These are phyloP conservation scores for Plagodis dolabraria DNA, from an alignment of 2,888 invertebrate genomes.

Conservation along the genomic window DNA sequence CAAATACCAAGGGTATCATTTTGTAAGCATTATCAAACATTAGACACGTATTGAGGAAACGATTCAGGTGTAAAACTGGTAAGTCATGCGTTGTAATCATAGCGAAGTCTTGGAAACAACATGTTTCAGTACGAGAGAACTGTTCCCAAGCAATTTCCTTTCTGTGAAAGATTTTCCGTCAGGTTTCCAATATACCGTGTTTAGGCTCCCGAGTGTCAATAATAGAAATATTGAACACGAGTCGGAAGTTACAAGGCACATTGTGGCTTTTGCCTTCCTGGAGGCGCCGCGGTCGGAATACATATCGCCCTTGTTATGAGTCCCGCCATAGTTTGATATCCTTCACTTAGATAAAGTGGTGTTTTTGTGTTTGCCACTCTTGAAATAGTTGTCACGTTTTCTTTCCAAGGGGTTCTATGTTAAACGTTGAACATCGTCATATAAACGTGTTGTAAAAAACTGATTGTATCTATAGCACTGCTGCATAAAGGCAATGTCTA, in stretches of 20 bases:
- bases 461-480: constrained; percentile 32
- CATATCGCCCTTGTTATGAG: constrained; percentile 58
- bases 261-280: constrained; percentile 77
- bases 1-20: constrained; percentile 29
- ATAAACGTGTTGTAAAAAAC: constrained; percentile 32
- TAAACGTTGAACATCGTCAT: constrained; percentile 34
- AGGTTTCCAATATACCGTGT: constrained; percentile 43
- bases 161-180: constrained; percentile 23
- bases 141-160: constrained; percentile 29
- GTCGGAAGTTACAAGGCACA: constrained; percentile 72
- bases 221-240: constrained; percentile 73
- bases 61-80: constrained; percentile 10
- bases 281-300: constrained; percentile 63
- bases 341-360: constrained; percentile 63
- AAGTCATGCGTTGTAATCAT: constrained; percentile 24
- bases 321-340: constrained; percentile 57
- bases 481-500: constrained; percentile 37
- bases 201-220: constrained; percentile 57
- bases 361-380: constrained; percentile 57
- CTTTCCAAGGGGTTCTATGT: constrained; percentile 39
- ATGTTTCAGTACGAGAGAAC: constrained; percentile 3
- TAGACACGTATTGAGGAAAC: constrained; percentile 25
- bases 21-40: constrained; percentile 23
- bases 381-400: constrained; percentile 56
- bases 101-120: constrained; percentile 11